These are phyloP conservation scores for Tenrec ecaudatus DNA, from an alignment of 2,113 vertebrate species.

Conservation along the genomic window DNA sequence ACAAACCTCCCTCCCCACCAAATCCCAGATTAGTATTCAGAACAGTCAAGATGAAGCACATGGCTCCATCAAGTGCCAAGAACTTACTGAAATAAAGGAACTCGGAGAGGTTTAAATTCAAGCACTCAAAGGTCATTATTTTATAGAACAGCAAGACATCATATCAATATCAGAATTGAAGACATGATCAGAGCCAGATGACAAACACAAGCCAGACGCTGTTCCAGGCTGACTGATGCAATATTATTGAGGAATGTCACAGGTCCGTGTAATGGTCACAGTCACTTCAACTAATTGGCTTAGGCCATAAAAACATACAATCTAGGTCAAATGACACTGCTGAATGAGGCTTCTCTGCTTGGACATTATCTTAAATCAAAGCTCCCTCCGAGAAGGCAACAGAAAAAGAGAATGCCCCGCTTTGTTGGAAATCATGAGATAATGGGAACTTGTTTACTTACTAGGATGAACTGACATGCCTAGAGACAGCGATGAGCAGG, in stretches of 20 bases:
- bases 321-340: conserved; percentile 60
- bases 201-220: conserved; percentile 34
- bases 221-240: conserved; percentile 54
- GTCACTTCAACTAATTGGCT: conserved; percentile 79
- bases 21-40: conserved; percentile 28
- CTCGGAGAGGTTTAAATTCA: conserved; percentile 61
- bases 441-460: conserved; percentile 28
- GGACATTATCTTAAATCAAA: conserved; percentile 77
- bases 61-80: background rate
- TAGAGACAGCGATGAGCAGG: background rate
- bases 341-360: conserved; percentile 55
- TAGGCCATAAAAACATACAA: conserved; percentile 73
- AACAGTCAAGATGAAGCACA: conserved; percentile 43
- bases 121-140: conserved; percentile 73
- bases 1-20: background rate
- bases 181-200: conserved; percentile 52
- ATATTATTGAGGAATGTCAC: conserved; percentile 62
- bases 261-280: conserved; percentile 75
- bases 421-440: background rate
- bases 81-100: conserved; percentile 49
- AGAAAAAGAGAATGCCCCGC: conserved; percentile 5
- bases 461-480: background rate
- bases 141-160: conserved; percentile 57
- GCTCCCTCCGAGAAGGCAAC: conserved; percentile 50
- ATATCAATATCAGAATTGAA: conserved; percentile 63